These are phyloP conservation scores for Sphenopsis melanotis DNA, from an alignment of 2,797 vertebrate species.

Conservation along the genomic window DNA sequence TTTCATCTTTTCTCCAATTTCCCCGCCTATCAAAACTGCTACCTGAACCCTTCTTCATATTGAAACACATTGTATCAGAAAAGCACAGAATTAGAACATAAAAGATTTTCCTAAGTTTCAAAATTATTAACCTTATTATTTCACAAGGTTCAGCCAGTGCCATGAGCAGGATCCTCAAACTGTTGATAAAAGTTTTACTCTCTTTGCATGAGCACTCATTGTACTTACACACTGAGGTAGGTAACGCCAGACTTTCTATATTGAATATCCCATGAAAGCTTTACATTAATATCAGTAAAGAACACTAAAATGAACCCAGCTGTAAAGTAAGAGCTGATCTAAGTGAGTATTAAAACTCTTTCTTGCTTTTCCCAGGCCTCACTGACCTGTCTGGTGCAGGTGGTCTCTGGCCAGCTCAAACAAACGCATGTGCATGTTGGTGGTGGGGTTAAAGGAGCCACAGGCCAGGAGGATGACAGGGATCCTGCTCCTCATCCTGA, in stretches of 20 bases:
- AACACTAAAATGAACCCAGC: not conserved
- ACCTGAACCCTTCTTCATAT: not conserved
- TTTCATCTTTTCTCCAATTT: not conserved
- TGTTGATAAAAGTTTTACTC: not conserved
- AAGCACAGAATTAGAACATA: not conserved
- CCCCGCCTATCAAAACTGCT: not conserved
- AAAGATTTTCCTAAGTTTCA: not conserved
- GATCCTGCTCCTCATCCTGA: constrained; percentile 77
- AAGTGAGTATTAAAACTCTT: not conserved
- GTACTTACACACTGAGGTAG: not conserved
- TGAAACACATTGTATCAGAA: not conserved
- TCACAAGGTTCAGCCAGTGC: not conserved
- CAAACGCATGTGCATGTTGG: constrained; percentile 91
- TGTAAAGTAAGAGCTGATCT: not conserved
- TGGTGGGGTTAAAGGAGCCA: constrained; percentile 93
- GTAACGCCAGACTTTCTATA: not conserved
- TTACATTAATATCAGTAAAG: not conserved
- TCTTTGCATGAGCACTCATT: not conserved
- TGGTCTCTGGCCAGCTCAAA: constrained; percentile 93
- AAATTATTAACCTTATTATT: not conserved
- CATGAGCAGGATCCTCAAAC: not conserved
- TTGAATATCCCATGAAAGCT: not conserved
- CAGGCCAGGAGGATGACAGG: constrained; percentile 87
- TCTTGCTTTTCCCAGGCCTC: not conserved
- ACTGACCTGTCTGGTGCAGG: constrained; percentile 80